Conservation (phyloP, 1,140 invertebrate species). For the Sitophilus oryzae region DNA sequence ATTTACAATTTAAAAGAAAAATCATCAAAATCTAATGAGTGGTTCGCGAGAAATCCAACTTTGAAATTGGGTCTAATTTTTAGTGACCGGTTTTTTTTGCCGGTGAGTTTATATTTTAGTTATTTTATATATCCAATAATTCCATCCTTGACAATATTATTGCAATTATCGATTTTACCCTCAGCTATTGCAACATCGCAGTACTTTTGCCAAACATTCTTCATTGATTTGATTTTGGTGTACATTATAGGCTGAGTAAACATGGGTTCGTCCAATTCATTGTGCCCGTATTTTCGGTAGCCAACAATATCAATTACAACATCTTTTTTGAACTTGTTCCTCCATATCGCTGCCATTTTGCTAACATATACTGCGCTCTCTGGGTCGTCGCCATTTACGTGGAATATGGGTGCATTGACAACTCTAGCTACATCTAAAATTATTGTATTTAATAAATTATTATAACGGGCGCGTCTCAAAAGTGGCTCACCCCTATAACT, state of each 20-base stretch:
- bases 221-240: constrained; percentile 59
- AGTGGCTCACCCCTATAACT: no score
- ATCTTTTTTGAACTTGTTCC: constrained; percentile 80
- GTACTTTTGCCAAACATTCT: constrained; percentile 2
- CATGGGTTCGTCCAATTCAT: constrained; percentile 92
- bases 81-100: no score
- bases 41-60: no score
- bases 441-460: background rate
- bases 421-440: constrained; percentile 57
- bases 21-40: no score
- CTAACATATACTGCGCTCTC: constrained; percentile 82
- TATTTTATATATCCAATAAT: no score
- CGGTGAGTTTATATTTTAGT: no score
- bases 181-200: background rate
- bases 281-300: constrained; percentile 86
- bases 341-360: constrained; percentile 79
- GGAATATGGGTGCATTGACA: constrained; percentile 86
- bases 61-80: no score
- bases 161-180: no score
- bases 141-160: no score
- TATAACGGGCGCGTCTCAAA: background rate
- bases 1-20: no score
- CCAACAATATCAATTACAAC: constrained; percentile 83
- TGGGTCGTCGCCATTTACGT: constrained; percentile 89
- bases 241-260: constrained; percentile 97